Percentiles rank a stretch among this genome's conserved stretches.
phyloP scores from a whole-genome alignment of 2,113 vertebrate species.

The Pedetes capensis region DNA sequence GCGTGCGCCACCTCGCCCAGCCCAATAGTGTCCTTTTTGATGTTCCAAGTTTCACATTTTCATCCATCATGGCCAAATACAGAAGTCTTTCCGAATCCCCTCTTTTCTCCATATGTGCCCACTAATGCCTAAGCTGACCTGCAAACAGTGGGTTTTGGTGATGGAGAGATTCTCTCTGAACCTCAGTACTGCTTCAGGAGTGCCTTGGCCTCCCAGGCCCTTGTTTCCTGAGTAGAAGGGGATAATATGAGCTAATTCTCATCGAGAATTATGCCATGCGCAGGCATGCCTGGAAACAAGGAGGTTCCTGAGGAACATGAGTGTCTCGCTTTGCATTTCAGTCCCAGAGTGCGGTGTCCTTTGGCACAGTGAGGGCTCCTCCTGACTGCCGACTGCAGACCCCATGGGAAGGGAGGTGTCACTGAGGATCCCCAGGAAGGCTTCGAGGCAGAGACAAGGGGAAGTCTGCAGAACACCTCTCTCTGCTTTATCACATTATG shows the following conservation, averaged over 20 bases:
- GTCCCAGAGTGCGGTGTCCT: too few species aligned
- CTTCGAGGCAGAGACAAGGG: not conserved
- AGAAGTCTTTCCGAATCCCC: too few species aligned
- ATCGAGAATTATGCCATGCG: not conserved
- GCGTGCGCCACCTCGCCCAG: too few species aligned
- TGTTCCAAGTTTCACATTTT: too few species aligned
- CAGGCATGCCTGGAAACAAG: not conserved
- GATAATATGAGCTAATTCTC: not conserved
- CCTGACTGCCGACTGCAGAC: not conserved
- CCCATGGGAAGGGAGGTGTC: not conserved
- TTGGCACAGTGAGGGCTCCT: too few species aligned
- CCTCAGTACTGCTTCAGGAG: not conserved
- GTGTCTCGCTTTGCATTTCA: not conserved
- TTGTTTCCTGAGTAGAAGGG: not conserved
- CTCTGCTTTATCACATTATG: not conserved
- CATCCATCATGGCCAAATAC: too few species aligned
- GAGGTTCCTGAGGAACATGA: not conserved
- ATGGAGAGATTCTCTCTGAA: too few species aligned
- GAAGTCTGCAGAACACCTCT: not conserved
- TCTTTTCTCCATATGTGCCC: too few species aligned
- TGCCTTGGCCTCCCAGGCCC: not conserved
- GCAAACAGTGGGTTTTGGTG: not conserved
- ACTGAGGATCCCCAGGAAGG: not conserved
- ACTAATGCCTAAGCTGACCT: too few species aligned
- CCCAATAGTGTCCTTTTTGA: too few species aligned